These are phyloP conservation scores for Cathartes aura DNA, from an alignment of 2,113 vertebrate genomes.

Conservation along the genomic window DNA sequence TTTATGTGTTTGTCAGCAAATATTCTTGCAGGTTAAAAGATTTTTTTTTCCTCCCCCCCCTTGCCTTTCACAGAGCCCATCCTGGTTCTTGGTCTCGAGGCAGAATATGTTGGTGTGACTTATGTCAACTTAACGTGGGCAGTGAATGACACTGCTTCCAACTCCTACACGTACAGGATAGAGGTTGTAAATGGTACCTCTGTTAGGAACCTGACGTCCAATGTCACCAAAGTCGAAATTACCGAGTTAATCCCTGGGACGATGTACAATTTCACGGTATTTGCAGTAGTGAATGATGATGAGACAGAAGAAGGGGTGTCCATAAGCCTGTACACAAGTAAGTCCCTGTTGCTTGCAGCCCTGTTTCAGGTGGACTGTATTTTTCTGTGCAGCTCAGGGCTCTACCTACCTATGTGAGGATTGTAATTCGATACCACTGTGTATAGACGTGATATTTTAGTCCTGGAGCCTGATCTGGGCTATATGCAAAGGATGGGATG, in stretches of 20 bases:
- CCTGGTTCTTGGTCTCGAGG: background rate
- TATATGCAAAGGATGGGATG: background rate
- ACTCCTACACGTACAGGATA: fast-evolving
- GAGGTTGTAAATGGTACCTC: fast-evolving
- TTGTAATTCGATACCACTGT: background rate
- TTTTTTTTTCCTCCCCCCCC: background rate
- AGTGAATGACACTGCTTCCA: fast-evolving
- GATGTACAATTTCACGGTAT: fast-evolving
- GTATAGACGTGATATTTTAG: background rate
- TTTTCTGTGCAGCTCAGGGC: background rate
- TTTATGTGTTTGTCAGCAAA: background rate
- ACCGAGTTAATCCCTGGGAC: background rate
- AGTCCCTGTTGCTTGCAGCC: background rate
- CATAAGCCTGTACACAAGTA: background rate
- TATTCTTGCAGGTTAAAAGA: background rate
- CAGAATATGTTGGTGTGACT: background rate
- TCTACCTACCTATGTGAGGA: fast-evolving
- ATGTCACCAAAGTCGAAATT: fast-evolving
- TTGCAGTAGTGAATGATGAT: fast-evolving
- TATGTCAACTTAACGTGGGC: background rate
- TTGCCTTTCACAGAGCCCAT: background rate
- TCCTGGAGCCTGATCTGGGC: background rate
- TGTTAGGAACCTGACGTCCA: fast-evolving
- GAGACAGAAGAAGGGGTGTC: fast-evolving
- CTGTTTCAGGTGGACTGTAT: fast-evolving